phyloP scores from a whole-genome alignment of 2,113 vertebrate genomes.

The human region GRCh38 chr9:105513501-105514000 shows the following conservation, averaged over 20 bases:
- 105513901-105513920: slow-evolving; percentile 61
- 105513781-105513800: slow-evolving; percentile 66
- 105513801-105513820: slow-evolving; percentile 27
- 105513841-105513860: slow-evolving; percentile 57
- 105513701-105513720: slow-evolving; percentile 77
- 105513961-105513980: slow-evolving; percentile 63
- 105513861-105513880: slow-evolving; percentile 53
- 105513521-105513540: slow-evolving; percentile 54
- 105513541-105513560: slow-evolving; percentile 30
- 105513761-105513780: slow-evolving; percentile 59
- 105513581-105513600: slow-evolving; percentile 89
- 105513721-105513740: slow-evolving; percentile 79
- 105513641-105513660: slow-evolving; percentile 82
- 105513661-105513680: slow-evolving; percentile 80
- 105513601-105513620: slow-evolving; percentile 90
- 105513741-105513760: slow-evolving; percentile 77
- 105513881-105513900: slow-evolving; percentile 46
- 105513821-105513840: slow-evolving; percentile 47
- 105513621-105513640: slow-evolving; percentile 90
- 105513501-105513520: background rate
- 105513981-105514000: slow-evolving; percentile 52
- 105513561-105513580: slow-evolving; percentile 81
- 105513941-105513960: background rate
- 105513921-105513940: slow-evolving; percentile 53
- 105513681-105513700: slow-evolving; percentile 62